phyloP scores from a whole-genome alignment of 2,888 invertebrate species.

The Patella caerulea region DNA sequence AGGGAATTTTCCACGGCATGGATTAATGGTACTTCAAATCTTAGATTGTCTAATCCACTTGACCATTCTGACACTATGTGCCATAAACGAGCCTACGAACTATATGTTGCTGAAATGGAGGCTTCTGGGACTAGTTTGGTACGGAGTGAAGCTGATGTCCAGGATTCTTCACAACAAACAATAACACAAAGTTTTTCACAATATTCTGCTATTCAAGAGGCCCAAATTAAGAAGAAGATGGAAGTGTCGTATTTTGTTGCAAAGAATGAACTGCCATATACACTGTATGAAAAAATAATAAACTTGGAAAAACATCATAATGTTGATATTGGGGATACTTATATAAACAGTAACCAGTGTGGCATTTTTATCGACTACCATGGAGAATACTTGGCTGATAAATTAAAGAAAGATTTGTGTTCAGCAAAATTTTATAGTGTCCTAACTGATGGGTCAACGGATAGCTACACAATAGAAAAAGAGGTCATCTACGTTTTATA shows the following conservation, averaged over 20 bases:
- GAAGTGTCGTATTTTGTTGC: not conserved
- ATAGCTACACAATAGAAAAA: not conserved
- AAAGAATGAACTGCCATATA: constrained; percentile 2
- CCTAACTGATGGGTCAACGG: not conserved
- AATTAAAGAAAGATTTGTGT: not conserved
- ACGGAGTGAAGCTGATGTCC: too few relatives aligned
- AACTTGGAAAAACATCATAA: not conserved
- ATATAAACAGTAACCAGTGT: not conserved
- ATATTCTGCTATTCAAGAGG: not conserved
- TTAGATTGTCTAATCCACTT: constrained; percentile 1
- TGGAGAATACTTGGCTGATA: not conserved
- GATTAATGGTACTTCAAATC: not conserved
- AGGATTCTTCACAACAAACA: not conserved
- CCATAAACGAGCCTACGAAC: not conserved
- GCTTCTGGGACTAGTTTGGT: too few relatives aligned
- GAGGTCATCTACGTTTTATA: not conserved
- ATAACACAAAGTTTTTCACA: not conserved
- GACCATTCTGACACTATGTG: not conserved
- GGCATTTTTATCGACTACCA: not conserved
- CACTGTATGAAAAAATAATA: not conserved
- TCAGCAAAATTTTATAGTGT: not conserved
- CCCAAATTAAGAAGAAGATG: constrained; percentile 2
- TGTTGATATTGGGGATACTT: not conserved
- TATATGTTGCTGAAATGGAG: too few relatives aligned
- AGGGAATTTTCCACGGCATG: not conserved